Evolutionary conservation across 2,797 vertebrate species (phyloP).

Genomic region (Phalanger gymnotis): DNA sequence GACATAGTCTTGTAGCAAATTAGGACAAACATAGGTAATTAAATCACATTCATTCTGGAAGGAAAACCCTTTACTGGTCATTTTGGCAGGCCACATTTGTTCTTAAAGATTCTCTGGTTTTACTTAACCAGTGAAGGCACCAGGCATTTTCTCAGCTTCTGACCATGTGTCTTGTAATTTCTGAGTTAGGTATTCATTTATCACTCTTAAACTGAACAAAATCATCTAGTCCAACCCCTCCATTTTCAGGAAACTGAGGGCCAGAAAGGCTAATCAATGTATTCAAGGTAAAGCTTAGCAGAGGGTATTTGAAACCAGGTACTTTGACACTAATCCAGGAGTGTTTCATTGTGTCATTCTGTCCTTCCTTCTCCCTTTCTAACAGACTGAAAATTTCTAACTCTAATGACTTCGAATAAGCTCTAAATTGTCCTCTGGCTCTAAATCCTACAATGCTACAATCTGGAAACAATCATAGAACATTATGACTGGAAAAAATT

Average conservation of each 20-base stretch:
- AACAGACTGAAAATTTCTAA: neutral
- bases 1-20: neutral
- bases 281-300: neutral
- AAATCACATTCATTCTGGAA: constrained; percentile 50
- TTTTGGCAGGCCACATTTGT: neutral
- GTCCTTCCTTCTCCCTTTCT: neutral
- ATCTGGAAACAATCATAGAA: neutral
- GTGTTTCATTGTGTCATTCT: neutral
- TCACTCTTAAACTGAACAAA: neutral
- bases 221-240: neutral
- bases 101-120: neutral
- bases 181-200: neutral
- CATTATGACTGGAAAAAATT: neutral
- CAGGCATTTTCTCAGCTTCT: neutral
- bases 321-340: neutral
- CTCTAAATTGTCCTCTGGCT: neutral
- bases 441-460: neutral
- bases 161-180: neutral
- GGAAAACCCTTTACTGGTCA: neutral
- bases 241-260: neutral
- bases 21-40: constrained; percentile 32
- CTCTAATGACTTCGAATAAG: neutral
- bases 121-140: neutral
- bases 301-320: neutral
- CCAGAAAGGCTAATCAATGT: neutral